A percentile compares a stretch with the other conserved stretches of the same genome.
phyloP scores from a whole-genome alignment of 2,113 vertebrate species.

The Chloebia gouldiae region DNA sequence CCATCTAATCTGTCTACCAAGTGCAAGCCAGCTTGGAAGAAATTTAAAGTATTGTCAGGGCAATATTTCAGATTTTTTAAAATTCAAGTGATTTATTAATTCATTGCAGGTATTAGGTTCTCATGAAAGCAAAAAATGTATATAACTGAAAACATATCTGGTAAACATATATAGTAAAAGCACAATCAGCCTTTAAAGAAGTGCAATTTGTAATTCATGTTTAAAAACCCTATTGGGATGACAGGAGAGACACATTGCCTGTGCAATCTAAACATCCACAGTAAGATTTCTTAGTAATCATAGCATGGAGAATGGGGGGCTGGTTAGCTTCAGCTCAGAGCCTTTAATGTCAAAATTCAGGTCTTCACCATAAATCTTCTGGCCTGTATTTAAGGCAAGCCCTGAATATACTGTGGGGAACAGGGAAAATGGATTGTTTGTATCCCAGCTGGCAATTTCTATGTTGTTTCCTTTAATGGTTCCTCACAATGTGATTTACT shows the following conservation, averaged over 20 bases:
- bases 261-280: background rate
- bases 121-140: background rate
- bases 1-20: background rate
- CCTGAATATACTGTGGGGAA: background rate
- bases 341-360: background rate
- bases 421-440: background rate
- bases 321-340: background rate
- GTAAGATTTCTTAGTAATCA: background rate
- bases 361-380: background rate
- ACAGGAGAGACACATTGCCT: background rate
- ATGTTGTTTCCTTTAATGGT: background rate
- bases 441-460: background rate
- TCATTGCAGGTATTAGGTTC: background rate
- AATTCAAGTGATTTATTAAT: background rate
- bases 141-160: background rate
- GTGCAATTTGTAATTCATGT: background rate
- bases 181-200: background rate
- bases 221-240: accelerated
- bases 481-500: background rate
- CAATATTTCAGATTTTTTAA: background rate
- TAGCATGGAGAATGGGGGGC: background rate
- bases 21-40: background rate
- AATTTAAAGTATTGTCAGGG: background rate
- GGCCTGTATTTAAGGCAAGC: background rate
- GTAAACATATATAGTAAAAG: background rate